Evolutionary conservation across 1,140 invertebrate genomes (phyloP), one percentile per base, ranked within the genome.

Genomic region (Apis florea): DNA sequence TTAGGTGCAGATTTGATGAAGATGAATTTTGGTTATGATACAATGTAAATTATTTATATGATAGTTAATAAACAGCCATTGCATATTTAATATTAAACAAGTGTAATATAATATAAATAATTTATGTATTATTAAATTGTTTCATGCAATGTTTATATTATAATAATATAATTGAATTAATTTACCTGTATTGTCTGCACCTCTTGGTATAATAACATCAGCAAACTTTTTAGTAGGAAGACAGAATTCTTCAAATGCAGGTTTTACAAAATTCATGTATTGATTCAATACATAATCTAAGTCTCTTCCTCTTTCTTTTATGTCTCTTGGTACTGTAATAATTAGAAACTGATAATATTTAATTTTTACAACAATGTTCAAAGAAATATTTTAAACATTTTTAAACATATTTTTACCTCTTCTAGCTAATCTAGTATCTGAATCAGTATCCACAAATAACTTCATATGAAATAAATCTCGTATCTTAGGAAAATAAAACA

Each of bases 141-240:
- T 74, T 5, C 17, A 54, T 10, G 21, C 13, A 31, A 74, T 66
- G 11, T 1, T 47, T 53, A 49, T 8, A 77, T 47, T 61, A 10
- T 24, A 63, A 47, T 21, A 26, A 78, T 68, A n/a, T 53, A 67
- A 76, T 61, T 40, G 5, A 40, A 40, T 40, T 40, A 53, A 74
- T 95, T 96, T 94, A 98, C 98, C 98, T 94, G 96, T 96, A 92
- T 99, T 99, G 92, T 99, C 98, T 56, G 98, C 98, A 83, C 98
- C 98, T 86, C 98, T 95, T 17, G 99, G 99, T 93, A 99, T 99
- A 85, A 99, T 99, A 53, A 99, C 98, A 95, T 99, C 99, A 72
- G 99, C 99, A 95, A 99, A 99, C 93, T 99, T 99, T 94, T 99
- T 99, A 1, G 99, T 99, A 64, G 99, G 99, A 86, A 98, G 95